Percentiles rank a stretch among this genome's conserved stretches.
phyloP scores from a whole-genome alignment of 2,888 invertebrate genomes.

The Ptycholaimellus sp. region DNA sequence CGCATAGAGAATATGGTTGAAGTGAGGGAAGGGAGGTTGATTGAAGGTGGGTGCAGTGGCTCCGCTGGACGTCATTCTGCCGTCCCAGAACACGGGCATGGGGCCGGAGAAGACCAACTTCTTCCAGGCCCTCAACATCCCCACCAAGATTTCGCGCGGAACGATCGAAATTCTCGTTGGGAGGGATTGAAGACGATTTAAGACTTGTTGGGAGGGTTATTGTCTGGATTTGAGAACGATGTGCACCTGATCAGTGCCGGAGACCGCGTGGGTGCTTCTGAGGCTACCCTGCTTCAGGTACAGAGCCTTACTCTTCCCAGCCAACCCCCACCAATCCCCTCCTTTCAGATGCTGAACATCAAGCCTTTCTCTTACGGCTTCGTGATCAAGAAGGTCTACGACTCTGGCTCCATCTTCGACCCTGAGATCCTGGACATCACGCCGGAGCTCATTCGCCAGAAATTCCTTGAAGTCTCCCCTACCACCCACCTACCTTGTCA shows the following conservation, averaged over 20 bases:
- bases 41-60: constrained; percentile 86
- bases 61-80: constrained; percentile 70
- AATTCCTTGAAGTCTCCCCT: too few species aligned
- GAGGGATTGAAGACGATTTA: too few species aligned
- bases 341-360: constrained; percentile 98
- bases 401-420: constrained; percentile 82
- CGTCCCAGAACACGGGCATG: constrained; percentile 84
- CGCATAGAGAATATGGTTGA: too few species aligned
- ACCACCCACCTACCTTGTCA: too few species aligned
- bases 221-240: constrained; percentile 32
- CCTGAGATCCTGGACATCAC: constrained; percentile 88
- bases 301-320: too few species aligned
- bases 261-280: constrained; percentile 88
- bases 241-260: constrained; percentile 43
- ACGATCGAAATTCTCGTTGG: constrained; percentile 90
- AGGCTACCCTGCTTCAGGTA: constrained; percentile 84
- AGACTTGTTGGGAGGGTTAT: too few species aligned
- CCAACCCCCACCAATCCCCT: too few species aligned
- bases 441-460: constrained; percentile 63
- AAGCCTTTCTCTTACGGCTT: constrained; percentile 95
- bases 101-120: constrained; percentile 97
- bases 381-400: constrained; percentile 60
- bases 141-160: constrained; percentile 93
- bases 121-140: constrained; percentile 95
- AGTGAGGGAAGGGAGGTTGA: too few species aligned